Percentiles rank a stretch among this genome's conserved stretches.
Conservation (phyloP, 37 sponge, comb jelly and placozoan species). For the Oscarella lobularis region DNA sequence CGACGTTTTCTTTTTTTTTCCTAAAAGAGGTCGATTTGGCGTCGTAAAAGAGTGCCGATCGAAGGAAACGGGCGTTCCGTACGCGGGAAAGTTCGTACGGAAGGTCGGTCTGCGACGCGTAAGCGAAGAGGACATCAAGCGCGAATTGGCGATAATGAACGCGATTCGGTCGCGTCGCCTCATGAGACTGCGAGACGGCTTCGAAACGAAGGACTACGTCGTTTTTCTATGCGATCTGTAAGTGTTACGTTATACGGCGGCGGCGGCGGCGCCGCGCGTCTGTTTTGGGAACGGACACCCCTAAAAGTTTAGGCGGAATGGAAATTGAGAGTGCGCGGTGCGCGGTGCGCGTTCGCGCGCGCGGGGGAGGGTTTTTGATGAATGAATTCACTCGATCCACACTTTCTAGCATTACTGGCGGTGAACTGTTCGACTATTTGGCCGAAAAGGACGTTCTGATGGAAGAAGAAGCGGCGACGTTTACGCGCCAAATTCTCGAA, state of each 20-base stretch:
- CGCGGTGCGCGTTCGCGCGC: no score
- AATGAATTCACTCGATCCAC: no score
- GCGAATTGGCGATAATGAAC: conserved; percentile 43
- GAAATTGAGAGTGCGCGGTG: no score
- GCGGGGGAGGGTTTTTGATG: no score
- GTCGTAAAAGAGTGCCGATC: not conserved
- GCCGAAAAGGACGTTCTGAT: conserved; percentile 50
- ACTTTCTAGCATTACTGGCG: conserved; percentile 55
- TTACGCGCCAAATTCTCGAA: conserved; percentile 44
- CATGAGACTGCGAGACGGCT: not conserved
- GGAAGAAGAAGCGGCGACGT: conserved; percentile 43
- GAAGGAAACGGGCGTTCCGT: not conserved
- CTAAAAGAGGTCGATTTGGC: not conserved
- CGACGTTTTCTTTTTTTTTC: no score
- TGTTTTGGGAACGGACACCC: no score
- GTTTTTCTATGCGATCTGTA: not conserved
- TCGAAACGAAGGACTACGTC: not conserved
- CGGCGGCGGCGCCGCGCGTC: no score
- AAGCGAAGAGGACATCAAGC: conserved; percentile 27
- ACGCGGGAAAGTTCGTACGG: not conserved
- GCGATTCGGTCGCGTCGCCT: not conserved
- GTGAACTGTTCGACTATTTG: conserved; percentile 76
- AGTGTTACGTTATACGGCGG: not conserved
- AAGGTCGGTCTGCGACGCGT: not conserved
- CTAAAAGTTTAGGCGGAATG: no score